Conservation (phyloP, 2,797 vertebrate genomes). For the Enteromius anoplus region DNA sequence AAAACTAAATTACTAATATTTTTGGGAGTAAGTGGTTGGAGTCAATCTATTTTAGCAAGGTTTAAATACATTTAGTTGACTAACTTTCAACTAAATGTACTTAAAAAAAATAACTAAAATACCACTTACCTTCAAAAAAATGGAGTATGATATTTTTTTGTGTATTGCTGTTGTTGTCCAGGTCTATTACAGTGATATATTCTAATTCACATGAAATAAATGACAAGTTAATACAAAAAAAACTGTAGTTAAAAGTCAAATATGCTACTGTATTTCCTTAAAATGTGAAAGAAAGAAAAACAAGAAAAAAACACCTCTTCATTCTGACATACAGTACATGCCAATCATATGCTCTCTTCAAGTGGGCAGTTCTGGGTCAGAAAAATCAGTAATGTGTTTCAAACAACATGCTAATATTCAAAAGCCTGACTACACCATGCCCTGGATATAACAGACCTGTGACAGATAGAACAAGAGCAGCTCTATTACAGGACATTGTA, state of each 20-base stretch:
- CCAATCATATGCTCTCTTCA: not conserved
- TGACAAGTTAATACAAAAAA: not conserved
- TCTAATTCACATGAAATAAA: not conserved
- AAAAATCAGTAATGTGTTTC: not conserved
- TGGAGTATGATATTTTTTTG: too few relatives aligned
- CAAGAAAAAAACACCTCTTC: not conserved
- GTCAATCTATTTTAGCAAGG: too few relatives aligned
- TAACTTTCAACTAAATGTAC: too few relatives aligned
- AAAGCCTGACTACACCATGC: not conserved
- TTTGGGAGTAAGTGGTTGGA: too few relatives aligned
- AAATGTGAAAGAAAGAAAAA: not conserved
- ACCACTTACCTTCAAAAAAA: too few relatives aligned
- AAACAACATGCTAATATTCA: not conserved
- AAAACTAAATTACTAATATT: too few relatives aligned
- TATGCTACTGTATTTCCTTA: not conserved
- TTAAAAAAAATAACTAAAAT: too few relatives aligned
- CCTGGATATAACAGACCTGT: not conserved
- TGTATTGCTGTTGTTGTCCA: not conserved
- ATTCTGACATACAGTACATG: not conserved
- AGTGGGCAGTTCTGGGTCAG: not conserved
- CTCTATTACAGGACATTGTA: not conserved
- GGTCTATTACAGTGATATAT: not conserved
- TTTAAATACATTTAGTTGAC: too few relatives aligned
- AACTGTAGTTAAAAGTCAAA: not conserved
- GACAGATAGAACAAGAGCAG: not conserved